Base-by-base conservation (phyloP, 2,888 invertebrate species). In the Elegia similella region DNA sequence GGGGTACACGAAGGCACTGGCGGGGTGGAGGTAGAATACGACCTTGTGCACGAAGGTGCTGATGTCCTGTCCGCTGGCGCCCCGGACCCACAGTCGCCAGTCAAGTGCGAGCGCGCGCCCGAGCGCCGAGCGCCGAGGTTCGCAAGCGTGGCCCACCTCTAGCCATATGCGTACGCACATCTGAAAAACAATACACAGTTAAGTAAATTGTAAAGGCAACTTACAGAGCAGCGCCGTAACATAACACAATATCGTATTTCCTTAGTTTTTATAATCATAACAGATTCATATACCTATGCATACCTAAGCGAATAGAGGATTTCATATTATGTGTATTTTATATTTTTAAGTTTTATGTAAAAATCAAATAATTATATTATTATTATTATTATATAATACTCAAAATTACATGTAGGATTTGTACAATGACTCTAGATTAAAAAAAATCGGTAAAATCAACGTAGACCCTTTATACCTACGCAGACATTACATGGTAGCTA, bases 91-190 rank as follows among this genome's bases (percentile, higher is more conserved):
- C 61, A 89, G 86, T 42, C 87, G 80, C 90, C 90, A 91, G 79
- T 91, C 89, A 50, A 89, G 78, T 50, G 88, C 83, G 55, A 90
- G 76, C 64, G 88, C 78, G 44, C 88, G 84, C 3, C 89, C 89
- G 42, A 80, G 68, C 48, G 84, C 76, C 15, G 87, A 81, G 42
- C 76, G 82, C 46, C 87, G 84, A 61, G 90, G 89, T 66, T 88
- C 87, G 70, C 88, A 87, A 64, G 75, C 81, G 80, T 91, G 90
- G 10, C 90, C 90, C 73, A 90, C 88, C 76, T 90, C 89, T 74
- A 90, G 82, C 88, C 90, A 90, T 72, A 90, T 79, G 75, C 90
- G 88, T 55, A 91, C 83, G 72, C 89, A 91, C 90, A 90, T 91
- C 90, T 90, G 78, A 7, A 67, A 65, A 44, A 55, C 38, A 30